Evolutionary conservation across 1,140 invertebrate genomes (phyloP).

Genomic region (Drosophila obscura): DNA sequence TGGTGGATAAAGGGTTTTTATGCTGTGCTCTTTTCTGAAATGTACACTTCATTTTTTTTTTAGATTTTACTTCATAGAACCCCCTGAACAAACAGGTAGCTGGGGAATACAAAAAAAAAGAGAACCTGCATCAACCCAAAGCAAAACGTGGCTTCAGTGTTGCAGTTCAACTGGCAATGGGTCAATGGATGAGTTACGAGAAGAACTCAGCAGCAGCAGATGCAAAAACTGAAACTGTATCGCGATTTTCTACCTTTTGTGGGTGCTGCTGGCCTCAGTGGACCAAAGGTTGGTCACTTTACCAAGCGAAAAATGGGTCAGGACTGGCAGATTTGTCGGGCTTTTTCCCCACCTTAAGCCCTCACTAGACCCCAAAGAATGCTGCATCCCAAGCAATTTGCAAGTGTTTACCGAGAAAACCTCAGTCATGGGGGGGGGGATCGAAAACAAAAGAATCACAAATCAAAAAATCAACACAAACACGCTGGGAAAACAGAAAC

Average conservation of each 20-base stretch:
- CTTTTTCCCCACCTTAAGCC: not conserved
- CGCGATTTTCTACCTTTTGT: not conserved
- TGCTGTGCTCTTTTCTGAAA: too few relatives aligned
- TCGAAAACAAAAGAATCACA: constrained; percentile 1
- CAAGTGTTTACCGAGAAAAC: constrained; percentile 38
- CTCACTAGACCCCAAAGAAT: not conserved
- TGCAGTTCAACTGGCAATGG: constrained; percentile 1
- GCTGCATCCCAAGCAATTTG: constrained; percentile 34
- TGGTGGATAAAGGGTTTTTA: too few relatives aligned
- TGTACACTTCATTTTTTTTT: too few relatives aligned
- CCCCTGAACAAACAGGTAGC: too few relatives aligned
- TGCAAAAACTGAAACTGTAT: not conserved
- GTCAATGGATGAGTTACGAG: too few relatives aligned
- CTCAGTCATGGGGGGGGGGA: constrained; percentile 1
- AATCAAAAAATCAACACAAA: constrained; percentile 57
- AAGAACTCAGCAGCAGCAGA: too few relatives aligned
- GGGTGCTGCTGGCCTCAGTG: not conserved
- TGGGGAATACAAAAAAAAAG: too few relatives aligned
- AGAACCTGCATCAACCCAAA: too few relatives aligned
- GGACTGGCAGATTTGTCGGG: not conserved
- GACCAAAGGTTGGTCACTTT: too few relatives aligned
- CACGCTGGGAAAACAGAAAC: constrained; percentile 1
- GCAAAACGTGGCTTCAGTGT: not conserved
- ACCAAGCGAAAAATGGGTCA: not conserved
- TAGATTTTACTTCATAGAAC: too few relatives aligned